phyloP scores from a whole-genome alignment of 2,888 invertebrate genomes.

The Agrotis puta region DNA sequence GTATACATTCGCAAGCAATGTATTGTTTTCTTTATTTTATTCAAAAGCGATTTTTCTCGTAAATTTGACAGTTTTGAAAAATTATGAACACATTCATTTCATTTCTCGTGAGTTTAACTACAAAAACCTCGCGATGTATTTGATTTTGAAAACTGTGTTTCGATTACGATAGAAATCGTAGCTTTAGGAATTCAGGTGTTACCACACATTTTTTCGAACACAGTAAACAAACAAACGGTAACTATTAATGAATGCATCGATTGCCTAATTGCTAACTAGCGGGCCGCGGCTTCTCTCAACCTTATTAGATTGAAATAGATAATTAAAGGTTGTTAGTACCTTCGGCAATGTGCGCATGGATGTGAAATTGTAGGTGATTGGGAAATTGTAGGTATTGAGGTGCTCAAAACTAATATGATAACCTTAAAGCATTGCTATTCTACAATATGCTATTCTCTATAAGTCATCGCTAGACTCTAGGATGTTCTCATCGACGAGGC shows the following conservation, averaged over 20 bases:
- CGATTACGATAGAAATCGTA: background rate
- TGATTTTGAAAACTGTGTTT: background rate
- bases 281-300: constrained; percentile 28
- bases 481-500: too few relatives aligned
- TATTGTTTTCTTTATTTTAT: background rate
- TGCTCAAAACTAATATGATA: too few relatives aligned
- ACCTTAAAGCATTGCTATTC: too few relatives aligned
- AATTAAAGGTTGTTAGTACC: constrained; percentile 40
- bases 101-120: too few relatives aligned
- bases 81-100: too few relatives aligned
- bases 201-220: background rate
- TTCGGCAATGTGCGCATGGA: constrained; percentile 11
- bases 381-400: constrained; percentile 9
- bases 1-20: background rate
- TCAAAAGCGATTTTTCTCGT: background rate
- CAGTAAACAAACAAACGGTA: constrained; percentile 5
- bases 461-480: too few relatives aligned
- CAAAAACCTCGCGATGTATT: too few relatives aligned
- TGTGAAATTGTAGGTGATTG: constrained; percentile 24
- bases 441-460: too few relatives aligned
- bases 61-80: background rate
- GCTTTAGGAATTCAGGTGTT: background rate
- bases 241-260: constrained; percentile 20
- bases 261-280: constrained; percentile 39
- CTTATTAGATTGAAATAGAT: constrained; percentile 41